Base-by-base conservation (phyloP, 2,888 invertebrate species). In the Lamellibrachia columna region DNA sequence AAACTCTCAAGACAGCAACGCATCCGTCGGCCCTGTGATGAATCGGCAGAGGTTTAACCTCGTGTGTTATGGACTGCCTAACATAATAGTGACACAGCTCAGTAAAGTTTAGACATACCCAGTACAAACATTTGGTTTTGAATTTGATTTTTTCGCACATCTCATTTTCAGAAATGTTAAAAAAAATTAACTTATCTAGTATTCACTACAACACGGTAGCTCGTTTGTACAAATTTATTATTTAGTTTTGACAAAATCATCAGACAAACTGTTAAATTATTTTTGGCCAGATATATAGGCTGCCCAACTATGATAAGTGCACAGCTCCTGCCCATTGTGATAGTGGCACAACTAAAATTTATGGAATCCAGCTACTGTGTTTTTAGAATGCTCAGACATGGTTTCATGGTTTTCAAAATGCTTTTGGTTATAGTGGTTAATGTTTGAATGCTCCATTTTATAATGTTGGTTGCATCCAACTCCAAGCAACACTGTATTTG, bases 61-160 rank as follows among this genome's bases (percentile, higher is more conserved):
- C 94, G 96, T 96, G 28, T 96, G 96, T 92, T 96, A 96, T 93
- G 96, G 96, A n/a, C 94, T 96, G 91, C 96, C 96, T 8, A 96
- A 96, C 93, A 92, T 96, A 11, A 94, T 96, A 28, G 95, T 96
- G 22, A 95, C 96, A 7, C 96, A 96, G 93, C 90, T 95, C 2
- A 91, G 93, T 8, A 94, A 93, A 58, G 52, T 60, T 40, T 93
- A 92, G 53, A 60, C 53, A 53, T 52, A 40, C 40, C 40, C 40
- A 40, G 40, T 40, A 40, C 40, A 40, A 40, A 40, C 40, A 40
- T 40, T 40, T 40, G 40, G 40, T 40, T 40, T 40, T 40, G 40
- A 40, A 40, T 40, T 40, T 0, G 40, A 40, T 40, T 40, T 40
- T 40, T 40, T 40, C 40, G 40, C 40, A 40, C 40, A 40, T 1